Conservation (phyloP, 2,888 invertebrate species). For the Aethes cnicana region DNA sequence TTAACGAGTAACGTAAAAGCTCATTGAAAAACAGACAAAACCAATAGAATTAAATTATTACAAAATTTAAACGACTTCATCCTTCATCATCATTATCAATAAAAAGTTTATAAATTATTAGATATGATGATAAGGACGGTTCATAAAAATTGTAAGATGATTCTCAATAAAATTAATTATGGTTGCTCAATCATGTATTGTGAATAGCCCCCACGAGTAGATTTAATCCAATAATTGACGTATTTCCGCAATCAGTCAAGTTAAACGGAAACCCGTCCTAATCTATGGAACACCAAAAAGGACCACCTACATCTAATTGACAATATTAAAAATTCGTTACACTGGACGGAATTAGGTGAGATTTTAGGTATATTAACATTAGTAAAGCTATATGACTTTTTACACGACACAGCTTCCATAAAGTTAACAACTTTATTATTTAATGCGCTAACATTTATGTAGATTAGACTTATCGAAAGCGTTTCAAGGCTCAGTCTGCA, state of each 20-base stretch:
- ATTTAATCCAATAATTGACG: no score
- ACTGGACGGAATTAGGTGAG: slow-evolving; percentile 58
- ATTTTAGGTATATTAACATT: slow-evolving; percentile 64
- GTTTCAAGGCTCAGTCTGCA: slow-evolving; percentile 67
- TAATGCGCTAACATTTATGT: slow-evolving; percentile 53
- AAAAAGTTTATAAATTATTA: no score
- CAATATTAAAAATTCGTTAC: slow-evolving; percentile 46
- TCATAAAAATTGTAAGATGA: no score
- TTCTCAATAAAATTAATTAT: no score
- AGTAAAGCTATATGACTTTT: slow-evolving; percentile 80
- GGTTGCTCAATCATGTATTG: no score
- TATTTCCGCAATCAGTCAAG: no score
- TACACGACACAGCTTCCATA: slow-evolving; percentile 63
- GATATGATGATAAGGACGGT: no score
- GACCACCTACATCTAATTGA: slow-evolving; percentile 17
- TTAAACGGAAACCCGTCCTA: no score
- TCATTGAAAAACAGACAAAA: not conserved
- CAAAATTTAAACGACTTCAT: no score
- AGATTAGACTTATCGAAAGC: slow-evolving; percentile 56
- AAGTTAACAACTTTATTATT: slow-evolving; percentile 57
- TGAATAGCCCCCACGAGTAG: no score
- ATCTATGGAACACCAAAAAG: slow-evolving; percentile 11
- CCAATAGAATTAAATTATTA: no score
- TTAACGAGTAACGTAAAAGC: slow-evolving; percentile 11
- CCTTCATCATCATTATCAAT: no score